phyloP scores from a whole-genome alignment of 2,113 vertebrate genomes.

The Cervus canadensis region DNA sequence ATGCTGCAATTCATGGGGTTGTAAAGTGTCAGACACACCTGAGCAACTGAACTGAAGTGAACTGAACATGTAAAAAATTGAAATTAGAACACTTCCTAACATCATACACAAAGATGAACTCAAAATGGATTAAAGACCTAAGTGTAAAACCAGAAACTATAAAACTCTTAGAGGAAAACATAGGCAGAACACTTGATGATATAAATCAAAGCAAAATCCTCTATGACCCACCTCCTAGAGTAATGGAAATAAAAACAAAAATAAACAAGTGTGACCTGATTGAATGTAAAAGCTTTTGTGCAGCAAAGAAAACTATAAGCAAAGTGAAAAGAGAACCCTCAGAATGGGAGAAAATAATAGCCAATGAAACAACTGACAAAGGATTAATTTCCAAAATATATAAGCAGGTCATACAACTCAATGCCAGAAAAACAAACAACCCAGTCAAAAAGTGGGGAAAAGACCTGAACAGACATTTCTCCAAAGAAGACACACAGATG shows the following conservation, averaged over 20 bases:
- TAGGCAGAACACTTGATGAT: background rate
- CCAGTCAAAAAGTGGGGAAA: background rate
- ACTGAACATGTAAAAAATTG: background rate
- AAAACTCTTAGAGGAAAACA: background rate
- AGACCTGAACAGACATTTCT: background rate
- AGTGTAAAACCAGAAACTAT: background rate
- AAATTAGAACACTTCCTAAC: background rate
- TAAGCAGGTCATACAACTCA: background rate
- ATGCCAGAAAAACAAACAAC: background rate
- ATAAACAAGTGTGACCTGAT: background rate
- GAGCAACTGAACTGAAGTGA: too few species aligned
- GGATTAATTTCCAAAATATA: background rate
- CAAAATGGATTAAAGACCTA: background rate
- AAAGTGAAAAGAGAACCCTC: background rate
- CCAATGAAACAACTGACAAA: background rate
- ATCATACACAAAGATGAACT: background rate
- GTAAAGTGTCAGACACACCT: too few species aligned
- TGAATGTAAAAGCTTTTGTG: background rate
- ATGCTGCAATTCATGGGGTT: too few species aligned
- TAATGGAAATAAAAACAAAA: background rate
- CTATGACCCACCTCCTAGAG: background rate
- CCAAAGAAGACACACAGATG: background rate
- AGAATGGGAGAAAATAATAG: background rate
- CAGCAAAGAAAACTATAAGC: background rate
- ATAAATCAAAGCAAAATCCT: background rate